A percentile compares a stretch with the other conserved stretches of the same genome.
phyloP scores from a whole-genome alignment of 2,113 vertebrate species.

The Cyanoderma ruficeps region DNA sequence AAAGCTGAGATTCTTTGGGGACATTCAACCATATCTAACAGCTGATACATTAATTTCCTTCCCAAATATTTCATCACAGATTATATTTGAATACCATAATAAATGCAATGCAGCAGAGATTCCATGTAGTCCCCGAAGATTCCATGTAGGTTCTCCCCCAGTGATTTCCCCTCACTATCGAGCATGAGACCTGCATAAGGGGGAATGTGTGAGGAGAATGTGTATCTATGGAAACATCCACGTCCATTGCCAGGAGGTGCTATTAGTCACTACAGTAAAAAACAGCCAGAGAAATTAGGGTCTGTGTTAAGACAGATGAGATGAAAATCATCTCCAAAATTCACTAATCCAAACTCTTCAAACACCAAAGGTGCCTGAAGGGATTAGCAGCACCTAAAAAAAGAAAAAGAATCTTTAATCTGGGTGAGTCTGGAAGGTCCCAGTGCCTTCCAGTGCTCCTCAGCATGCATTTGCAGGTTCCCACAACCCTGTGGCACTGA shows the following conservation, averaged over 20 bases:
- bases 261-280: not conserved
- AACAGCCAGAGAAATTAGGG: not conserved
- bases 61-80: not conserved
- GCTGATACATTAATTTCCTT: not conserved
- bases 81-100: not conserved
- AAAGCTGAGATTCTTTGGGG: not conserved
- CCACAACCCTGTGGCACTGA: not conserved
- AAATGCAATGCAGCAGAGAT: not conserved
- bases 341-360: not conserved
- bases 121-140: not conserved
- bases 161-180: not conserved
- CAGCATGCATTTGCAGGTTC: not conserved
- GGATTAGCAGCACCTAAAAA: not conserved
- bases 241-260: not conserved
- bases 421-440: not conserved
- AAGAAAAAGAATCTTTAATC: not conserved
- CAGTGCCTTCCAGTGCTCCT: not conserved
- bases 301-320: not conserved
- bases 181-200: not conserved
- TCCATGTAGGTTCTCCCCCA: not conserved
- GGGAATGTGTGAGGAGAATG: not conserved
- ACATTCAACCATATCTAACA: not conserved
- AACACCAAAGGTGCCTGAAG: not conserved
- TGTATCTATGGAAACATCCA: not conserved
- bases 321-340: not conserved